phyloP scores from a whole-genome alignment of 2,113 vertebrate genomes.

The Calidris pygmaea region DNA sequence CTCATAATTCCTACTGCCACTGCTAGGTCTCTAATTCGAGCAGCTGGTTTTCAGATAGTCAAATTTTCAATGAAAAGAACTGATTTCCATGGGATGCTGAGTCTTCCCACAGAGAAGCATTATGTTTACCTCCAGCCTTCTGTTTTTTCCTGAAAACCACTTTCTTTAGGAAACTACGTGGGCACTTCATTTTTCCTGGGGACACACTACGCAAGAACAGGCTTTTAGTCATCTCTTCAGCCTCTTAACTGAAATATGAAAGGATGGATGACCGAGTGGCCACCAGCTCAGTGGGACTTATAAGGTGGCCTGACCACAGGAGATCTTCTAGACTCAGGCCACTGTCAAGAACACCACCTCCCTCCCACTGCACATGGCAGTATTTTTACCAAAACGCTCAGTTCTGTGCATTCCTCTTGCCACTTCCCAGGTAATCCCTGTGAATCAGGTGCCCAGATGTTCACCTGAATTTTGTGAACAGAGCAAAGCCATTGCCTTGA shows the following conservation, averaged over 20 bases:
- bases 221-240: not conserved
- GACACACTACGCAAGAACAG: not conserved
- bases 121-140: constrained; percentile 47
- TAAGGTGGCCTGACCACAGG: not conserved
- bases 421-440: not conserved
- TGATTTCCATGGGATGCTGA: constrained; percentile 17
- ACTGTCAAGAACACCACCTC: not conserved
- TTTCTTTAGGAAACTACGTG: not conserved
- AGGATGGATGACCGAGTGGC: rapidly evolving
- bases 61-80: not conserved
- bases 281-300: not conserved
- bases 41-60: constrained; percentile 14
- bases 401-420: not conserved
- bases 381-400: not conserved
- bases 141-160: constrained; percentile 19
- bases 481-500: not conserved
- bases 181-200: not conserved
- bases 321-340: not conserved
- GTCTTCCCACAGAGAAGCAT: constrained; percentile 57
- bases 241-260: not conserved
- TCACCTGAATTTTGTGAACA: not conserved
- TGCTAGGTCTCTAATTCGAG: not conserved
- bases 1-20: not conserved
- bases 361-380: not conserved
- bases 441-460: not conserved